phyloP scores from a whole-genome alignment of 2,797 vertebrate genomes.

The Petrocephalus schoutedeni region DNA sequence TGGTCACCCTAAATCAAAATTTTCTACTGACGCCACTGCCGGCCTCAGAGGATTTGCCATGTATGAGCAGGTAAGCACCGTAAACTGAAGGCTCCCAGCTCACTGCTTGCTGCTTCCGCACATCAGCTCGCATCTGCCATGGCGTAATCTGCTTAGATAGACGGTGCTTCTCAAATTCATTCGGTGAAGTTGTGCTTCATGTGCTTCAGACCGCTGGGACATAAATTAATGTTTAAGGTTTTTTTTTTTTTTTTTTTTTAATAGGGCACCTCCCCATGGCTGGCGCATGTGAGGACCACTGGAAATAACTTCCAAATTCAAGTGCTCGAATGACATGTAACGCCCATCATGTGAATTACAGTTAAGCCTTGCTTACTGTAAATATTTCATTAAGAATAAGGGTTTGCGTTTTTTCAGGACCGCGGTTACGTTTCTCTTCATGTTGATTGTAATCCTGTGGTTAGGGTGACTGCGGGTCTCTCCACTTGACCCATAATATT shows the following conservation, averaged over 20 bases:
- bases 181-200: not conserved
- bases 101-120: not conserved
- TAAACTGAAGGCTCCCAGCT: not conserved
- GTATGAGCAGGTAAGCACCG: not conserved
- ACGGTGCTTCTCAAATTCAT: not conserved
- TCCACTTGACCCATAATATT: not conserved
- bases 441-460: not conserved
- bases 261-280: not conserved
- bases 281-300: not conserved
- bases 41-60: not conserved
- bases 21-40: not conserved
- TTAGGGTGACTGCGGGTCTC: not conserved
- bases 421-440: not conserved
- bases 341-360: not conserved
- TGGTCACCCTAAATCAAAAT: not conserved
- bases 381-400: not conserved
- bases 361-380: not conserved
- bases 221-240: not conserved
- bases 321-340: not conserved
- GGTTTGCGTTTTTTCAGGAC: not conserved
- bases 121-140: not conserved
- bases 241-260: not conserved
- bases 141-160: not conserved
- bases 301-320: not conserved
- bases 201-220: not conserved